These are phyloP conservation scores for Bos indicus DNA, from an alignment of 2,113 vertebrate genomes.

Conservation along the genomic window DNA sequence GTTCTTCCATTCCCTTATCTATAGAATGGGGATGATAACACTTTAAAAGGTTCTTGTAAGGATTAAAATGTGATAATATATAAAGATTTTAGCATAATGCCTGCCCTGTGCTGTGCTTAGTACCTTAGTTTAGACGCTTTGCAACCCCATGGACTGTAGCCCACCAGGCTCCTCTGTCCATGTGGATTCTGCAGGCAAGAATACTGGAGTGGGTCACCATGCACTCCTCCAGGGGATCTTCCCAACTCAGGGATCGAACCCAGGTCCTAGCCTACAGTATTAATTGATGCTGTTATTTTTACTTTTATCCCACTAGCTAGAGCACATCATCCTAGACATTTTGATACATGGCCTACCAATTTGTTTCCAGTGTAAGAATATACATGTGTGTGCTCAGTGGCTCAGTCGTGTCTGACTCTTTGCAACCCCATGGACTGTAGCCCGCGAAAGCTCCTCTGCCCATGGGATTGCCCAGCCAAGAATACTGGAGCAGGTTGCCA, in stretches of 20 bases:
- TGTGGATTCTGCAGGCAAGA: neutral
- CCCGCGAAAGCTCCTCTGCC: neutral
- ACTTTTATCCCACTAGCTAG: neutral
- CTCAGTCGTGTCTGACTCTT: neutral
- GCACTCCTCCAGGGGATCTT: neutral
- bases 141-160: neutral
- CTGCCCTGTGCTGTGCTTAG: neutral
- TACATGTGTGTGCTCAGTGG: neutral
- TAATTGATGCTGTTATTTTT: neutral
- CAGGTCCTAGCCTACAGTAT: neutral
- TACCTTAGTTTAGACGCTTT: neutral
- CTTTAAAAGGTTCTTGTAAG: neutral
- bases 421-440: neutral
- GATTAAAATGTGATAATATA: neutral
- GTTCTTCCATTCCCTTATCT: neutral
- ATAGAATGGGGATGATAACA: neutral
- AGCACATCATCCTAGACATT: conserved; percentile 5
- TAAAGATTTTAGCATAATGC: neutral
- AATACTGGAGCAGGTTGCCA: neutral
- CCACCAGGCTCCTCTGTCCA: neutral
- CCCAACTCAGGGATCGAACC: neutral
- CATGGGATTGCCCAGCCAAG: neutral
- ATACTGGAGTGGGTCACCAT: neutral
- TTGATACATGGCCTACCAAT: neutral
- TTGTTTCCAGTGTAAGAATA: neutral